A percentile compares a stretch with the other conserved stretches of the same genome.
phyloP scores from a whole-genome alignment of 2,888 invertebrate species.

The Drosophila cognata region DNA sequence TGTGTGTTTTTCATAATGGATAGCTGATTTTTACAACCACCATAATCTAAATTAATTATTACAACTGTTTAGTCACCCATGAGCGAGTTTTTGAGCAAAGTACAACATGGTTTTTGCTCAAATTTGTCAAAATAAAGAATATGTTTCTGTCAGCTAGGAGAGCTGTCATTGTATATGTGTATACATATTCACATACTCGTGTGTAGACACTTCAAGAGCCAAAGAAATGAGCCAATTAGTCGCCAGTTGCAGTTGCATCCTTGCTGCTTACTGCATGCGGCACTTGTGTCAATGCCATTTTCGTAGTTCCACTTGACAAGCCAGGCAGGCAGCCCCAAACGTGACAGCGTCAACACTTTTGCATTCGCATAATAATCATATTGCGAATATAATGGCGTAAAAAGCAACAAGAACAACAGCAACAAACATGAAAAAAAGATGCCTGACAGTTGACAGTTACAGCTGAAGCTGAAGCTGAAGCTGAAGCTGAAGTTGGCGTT shows the following conservation, averaged over 20 bases:
- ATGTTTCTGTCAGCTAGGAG: neutral
- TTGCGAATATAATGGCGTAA: conserved; percentile 76
- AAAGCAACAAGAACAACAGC: conserved; percentile 42
- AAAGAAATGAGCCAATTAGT: conserved; percentile 61
- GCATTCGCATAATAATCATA: conserved; percentile 78
- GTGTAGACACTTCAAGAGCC: conserved; percentile 1
- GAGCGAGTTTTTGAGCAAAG: neutral
- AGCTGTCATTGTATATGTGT: neutral
- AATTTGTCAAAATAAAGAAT: neutral
- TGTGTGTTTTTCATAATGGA: neutral
- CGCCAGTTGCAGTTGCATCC: conserved; percentile 29
- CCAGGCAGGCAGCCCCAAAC: conserved; percentile 58
- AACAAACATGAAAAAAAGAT: conserved; percentile 36
- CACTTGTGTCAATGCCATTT: conserved; percentile 63
- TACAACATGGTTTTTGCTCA: neutral
- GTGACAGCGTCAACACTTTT: conserved; percentile 80
- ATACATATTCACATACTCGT: neutral
- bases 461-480: conserved; percentile 62
- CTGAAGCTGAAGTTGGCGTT: conserved; percentile 45
- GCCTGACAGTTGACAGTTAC: conserved; percentile 74
- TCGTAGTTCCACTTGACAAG: conserved; percentile 65
- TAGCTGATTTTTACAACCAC: neutral
- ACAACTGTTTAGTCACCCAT: neutral
- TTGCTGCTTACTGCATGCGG: conserved; percentile 30
- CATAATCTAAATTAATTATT: neutral